Conservation (phyloP, 2,113 vertebrate species). For the Upupa epops region DNA sequence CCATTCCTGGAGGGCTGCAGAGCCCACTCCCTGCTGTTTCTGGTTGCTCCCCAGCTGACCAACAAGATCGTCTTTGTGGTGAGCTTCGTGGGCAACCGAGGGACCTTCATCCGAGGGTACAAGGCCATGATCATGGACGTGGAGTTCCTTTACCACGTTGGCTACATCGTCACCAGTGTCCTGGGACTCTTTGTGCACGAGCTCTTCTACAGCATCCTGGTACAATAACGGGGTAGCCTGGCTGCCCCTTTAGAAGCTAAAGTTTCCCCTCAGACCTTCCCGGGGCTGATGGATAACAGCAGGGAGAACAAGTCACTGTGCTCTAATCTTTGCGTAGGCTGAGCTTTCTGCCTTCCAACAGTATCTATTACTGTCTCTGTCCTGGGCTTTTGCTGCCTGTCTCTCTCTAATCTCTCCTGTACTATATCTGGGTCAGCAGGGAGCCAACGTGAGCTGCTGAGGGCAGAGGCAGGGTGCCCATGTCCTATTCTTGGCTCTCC, state of each 20-base stretch:
- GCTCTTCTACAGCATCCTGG: conserved; percentile 98
- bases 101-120: conserved; percentile 96
- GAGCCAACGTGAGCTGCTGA: conserved; percentile 21
- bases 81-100: conserved; percentile 97
- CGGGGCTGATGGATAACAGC: background rate
- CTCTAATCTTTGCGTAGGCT: background rate
- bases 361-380: conserved; percentile 1
- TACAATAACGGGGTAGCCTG: conserved; percentile 30
- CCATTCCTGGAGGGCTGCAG: fast-evolving
- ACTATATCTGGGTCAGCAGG: conserved; percentile 47
- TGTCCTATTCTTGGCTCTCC: conserved; percentile 35
- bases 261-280: background rate
- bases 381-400: background rate
- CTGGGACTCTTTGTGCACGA: conserved; percentile 93
- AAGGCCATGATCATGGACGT: conserved; percentile 97
- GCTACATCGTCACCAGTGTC: conserved; percentile 91
- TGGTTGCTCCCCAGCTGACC: conserved; percentile 79
- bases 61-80: conserved; percentile 98
- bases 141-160: conserved; percentile 95
- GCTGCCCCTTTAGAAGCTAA: background rate
- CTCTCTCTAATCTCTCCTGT: background rate
- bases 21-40: background rate
- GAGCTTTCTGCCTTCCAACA: background rate
- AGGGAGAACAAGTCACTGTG: background rate
- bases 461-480: conserved; percentile 7